Base-by-base conservation (phyloP, 2,888 invertebrate species). In the Spodoptera picta region DNA sequence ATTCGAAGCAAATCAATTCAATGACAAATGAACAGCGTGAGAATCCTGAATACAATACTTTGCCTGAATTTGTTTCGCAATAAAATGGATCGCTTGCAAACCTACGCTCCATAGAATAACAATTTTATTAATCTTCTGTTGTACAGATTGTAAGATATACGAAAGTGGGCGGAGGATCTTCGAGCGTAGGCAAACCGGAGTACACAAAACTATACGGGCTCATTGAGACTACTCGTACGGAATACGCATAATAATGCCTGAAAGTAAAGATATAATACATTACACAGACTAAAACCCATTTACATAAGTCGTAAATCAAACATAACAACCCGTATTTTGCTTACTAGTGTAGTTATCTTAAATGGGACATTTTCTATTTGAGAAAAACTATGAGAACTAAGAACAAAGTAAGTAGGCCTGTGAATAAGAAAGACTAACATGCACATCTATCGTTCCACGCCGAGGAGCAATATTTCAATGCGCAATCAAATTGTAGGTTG, bases 101-200 rank as follows among this genome's bases (percentile, higher is more conserved):
- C 75, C 82, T 79, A 83, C 78, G 69, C 77, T 75, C 63, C 58
- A 71, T 69, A 76, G 73, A 77, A 79, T 81, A 74, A 82, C 74
- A 60, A 69, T 77, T 80, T 78, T 81, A 82, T 83, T 82, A 82
- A 81, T 85, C 80, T 80, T 77, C 73, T 72, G 75, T 78, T 78
- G 57, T 44, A 65, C 23, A 46, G 64, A 66, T 49, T 55, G 77
- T 66, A 27, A 73, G 56, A 72, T 78, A 67, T 69, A 65, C 61
- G 65, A 46, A 57, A 66, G 85, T 86, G 82, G 87, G 86, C 74
- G 87, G 82, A 70, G 66, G 64, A 75, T 80, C 75, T 70, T 78
- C 65, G 65, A 72, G 89, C 88, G 91, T 91, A 86, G 91, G 92
- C 86, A 79, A 73, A 77, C 80, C 66, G 69, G 77, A 69, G 60